Evolutionary conservation across 2,888 invertebrate genomes (phyloP).

Genomic region (Amphipoea oculea): DNA sequence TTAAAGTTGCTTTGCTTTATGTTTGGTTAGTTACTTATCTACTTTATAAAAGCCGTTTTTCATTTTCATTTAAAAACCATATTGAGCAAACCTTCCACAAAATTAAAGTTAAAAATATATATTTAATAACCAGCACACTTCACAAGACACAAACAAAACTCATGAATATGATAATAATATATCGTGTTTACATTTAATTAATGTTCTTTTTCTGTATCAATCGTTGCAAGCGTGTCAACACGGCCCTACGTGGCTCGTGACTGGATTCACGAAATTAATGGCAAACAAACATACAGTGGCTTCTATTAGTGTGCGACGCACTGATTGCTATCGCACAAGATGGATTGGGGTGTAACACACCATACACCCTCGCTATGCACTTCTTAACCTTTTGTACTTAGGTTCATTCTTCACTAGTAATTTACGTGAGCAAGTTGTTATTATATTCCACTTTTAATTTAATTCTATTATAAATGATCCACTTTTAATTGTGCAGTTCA

Average conservation of each 20-base stretch:
- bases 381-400: conserved; percentile 40
- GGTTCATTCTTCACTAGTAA: conserved; percentile 22
- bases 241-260: conserved; percentile 55
- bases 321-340: conserved; percentile 75
- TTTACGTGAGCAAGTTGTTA: background rate
- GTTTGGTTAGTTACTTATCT: conserved; percentile 9
- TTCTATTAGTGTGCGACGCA: conserved; percentile 72
- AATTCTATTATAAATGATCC: conserved; percentile 8
- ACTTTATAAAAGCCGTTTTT: conserved; percentile 12
- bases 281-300: conserved; percentile 72
- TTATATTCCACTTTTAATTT: conserved; percentile 3
- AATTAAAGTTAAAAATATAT: conserved; percentile 15
- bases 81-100: background rate
- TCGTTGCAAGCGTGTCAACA: conserved; percentile 51
- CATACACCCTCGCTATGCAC: conserved; percentile 56
- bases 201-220: conserved; percentile 53
- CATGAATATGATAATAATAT: conserved; percentile 38
- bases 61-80: background rate
- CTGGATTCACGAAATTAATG: conserved; percentile 69
- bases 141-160: conserved; percentile 28
- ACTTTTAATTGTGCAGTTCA: conserved; percentile 22
- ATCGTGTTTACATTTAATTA: conserved; percentile 54
- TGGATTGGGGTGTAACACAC: conserved; percentile 63
- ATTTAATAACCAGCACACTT: conserved; percentile 12
- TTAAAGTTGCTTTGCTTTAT: conserved; percentile 14